Evolutionary conservation across 2,113 vertebrate genomes (phyloP).

Genomic region (Cephalophus harveyi): DNA sequence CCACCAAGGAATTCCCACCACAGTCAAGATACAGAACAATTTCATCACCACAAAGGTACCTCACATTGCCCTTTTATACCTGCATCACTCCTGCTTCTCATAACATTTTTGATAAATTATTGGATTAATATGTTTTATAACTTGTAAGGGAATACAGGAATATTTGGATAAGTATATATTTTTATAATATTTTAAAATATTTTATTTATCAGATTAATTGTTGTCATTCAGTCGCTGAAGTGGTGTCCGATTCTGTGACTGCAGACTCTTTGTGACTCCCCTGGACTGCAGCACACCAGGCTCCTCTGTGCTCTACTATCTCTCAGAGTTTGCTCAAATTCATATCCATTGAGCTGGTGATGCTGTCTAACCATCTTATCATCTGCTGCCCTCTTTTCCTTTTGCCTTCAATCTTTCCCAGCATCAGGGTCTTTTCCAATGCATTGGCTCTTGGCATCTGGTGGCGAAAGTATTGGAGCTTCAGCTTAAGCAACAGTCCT

Average conservation of each 20-base stretch:
- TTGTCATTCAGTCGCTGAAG: not conserved
- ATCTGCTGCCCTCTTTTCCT: not conserved
- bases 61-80: not conserved
- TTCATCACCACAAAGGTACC: not conserved
- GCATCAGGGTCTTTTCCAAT: not conserved
- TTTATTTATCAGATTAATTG: not conserved
- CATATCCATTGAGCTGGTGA: not conserved
- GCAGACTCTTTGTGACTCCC: not conserved
- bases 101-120: not conserved
- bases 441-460: not conserved
- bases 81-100: not conserved
- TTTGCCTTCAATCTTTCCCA: not conserved
- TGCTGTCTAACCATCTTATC: not conserved
- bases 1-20: not conserved
- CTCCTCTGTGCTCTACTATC: not conserved
- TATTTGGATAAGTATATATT: not conserved
- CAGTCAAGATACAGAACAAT: not conserved
- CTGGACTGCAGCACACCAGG: not conserved
- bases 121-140: not conserved
- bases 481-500: not conserved
- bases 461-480: not conserved
- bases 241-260: not conserved
- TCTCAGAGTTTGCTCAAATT: not conserved
- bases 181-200: not conserved
- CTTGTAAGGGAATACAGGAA: not conserved